Conservation (phyloP, 2,797 vertebrate genomes). For the Gymnodraco acuticeps region DNA sequence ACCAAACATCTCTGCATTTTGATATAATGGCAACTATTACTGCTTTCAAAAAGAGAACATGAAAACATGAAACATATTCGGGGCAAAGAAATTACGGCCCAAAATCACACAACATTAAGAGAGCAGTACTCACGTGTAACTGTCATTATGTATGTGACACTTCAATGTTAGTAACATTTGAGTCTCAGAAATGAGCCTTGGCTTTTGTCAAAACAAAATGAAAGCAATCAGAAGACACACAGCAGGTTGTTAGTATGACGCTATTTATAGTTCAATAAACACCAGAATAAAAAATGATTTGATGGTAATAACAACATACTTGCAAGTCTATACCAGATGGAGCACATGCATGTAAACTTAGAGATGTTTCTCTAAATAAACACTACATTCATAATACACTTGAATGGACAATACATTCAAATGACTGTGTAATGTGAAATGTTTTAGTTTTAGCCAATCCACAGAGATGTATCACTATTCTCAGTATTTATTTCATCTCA, state of each 20-base stretch:
- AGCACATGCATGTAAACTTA: not conserved
- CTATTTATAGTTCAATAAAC: not conserved
- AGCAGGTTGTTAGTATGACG: constrained; percentile 8
- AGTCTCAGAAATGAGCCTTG: constrained; percentile 1
- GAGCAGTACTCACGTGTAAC: constrained; percentile 1
- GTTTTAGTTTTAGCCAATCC: no score
- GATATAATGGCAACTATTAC: not conserved
- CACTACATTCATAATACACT: not conserved
- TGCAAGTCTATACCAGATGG: not conserved
- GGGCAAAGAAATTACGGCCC: not conserved
- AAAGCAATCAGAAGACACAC: not conserved
- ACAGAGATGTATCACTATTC: no score
- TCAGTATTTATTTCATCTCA: no score
- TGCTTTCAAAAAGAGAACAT: not conserved
- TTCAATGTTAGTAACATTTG: constrained; percentile 22
- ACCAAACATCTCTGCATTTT: constrained; percentile 7
- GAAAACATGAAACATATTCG: constrained; percentile 17
- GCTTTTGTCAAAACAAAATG: constrained; percentile 20
- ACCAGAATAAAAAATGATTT: not conserved
- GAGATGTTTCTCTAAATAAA: not conserved
- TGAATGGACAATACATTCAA: not conserved
- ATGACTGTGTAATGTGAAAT: no score
- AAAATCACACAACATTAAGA: not conserved
- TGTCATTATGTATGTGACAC: constrained; percentile 34
- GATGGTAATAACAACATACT: not conserved